phyloP scores from a whole-genome alignment of 2,888 invertebrate genomes.

The Zhengitettix transpicula region DNA sequence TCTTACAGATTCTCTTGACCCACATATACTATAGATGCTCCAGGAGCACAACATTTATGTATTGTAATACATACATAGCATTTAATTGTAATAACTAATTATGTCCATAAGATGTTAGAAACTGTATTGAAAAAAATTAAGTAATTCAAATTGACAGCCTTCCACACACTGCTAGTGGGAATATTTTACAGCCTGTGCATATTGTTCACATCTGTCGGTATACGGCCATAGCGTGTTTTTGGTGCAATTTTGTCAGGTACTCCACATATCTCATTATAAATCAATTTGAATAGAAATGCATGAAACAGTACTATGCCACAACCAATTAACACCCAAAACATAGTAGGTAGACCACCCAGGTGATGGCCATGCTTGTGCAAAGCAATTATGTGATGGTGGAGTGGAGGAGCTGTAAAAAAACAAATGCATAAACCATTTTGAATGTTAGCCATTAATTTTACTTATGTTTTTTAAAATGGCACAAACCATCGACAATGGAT shows the following conservation, averaged over 20 bases:
- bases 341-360: constrained; percentile 72
- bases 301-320: constrained; percentile 81
- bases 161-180: not conserved
- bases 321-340: constrained; percentile 85
- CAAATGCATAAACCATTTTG: not conserved
- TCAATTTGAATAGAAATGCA: constrained; percentile 78
- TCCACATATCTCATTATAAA: constrained; percentile 72
- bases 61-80: no score
- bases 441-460: not conserved
- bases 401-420: constrained; percentile 55
- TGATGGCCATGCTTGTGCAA: constrained; percentile 81
- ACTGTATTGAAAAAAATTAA: no score
- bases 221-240: not conserved
- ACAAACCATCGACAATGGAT: constrained; percentile 51
- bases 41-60: no score
- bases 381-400: constrained; percentile 79
- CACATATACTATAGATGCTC: no score
- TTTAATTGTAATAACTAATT: no score
- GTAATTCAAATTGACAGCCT: no score
- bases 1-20: no score
- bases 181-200: not conserved
- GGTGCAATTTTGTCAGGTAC: constrained; percentile 37
- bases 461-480: not conserved
- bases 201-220: not conserved
- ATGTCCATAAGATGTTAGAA: no score